These are phyloP conservation scores for Anabacerthia variegaticeps DNA, from an alignment of 2,797 vertebrate genomes.

Conservation along the genomic window DNA sequence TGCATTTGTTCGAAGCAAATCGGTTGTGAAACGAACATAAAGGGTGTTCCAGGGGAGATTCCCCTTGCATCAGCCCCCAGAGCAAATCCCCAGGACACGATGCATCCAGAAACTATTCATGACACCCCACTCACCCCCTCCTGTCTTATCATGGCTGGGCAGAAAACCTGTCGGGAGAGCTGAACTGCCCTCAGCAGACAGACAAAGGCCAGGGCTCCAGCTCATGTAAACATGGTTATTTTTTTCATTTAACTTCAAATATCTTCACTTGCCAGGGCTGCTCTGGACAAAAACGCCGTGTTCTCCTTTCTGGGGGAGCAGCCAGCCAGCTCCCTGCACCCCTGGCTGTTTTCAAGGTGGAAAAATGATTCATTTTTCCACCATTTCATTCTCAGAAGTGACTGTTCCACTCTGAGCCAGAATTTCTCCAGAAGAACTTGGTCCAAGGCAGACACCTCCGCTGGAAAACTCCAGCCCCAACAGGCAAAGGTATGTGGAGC, in stretches of 20 bases:
- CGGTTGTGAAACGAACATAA: neutral
- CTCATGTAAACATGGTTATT: neutral
- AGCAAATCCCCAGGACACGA: neutral
- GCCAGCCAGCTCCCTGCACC: neutral
- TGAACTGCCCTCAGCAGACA: neutral
- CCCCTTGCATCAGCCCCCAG: neutral
- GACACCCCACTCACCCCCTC: neutral
- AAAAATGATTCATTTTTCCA: neutral
- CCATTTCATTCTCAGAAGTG: neutral
- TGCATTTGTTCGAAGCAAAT: neutral
- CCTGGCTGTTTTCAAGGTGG: fast-evolving
- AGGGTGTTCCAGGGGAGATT: neutral
- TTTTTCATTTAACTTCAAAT: neutral
- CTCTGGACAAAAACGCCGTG: neutral
- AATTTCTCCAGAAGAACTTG: neutral
- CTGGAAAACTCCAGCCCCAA: neutral
- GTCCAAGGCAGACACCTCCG: neutral
- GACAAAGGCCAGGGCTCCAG: neutral
- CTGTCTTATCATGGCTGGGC: neutral
- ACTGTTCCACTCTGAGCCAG: neutral
- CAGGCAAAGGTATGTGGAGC: neutral
- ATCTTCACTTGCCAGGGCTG: neutral
- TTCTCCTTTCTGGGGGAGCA: neutral
- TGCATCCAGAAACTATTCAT: neutral
- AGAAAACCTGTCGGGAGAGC: neutral